Base-by-base conservation (phyloP, 2,888 invertebrate species). In the Patella caerulea region DNA sequence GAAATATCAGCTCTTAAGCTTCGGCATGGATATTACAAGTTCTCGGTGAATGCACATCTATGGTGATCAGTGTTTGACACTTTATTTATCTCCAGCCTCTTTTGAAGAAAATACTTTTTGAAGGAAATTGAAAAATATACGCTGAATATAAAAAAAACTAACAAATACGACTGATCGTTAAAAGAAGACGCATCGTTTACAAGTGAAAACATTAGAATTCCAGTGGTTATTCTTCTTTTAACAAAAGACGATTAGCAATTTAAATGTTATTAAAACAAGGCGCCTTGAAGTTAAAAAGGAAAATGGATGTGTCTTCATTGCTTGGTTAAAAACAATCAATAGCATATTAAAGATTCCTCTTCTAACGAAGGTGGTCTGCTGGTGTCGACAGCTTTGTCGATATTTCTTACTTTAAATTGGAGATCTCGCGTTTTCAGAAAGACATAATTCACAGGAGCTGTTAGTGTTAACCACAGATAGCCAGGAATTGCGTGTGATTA, bases 371-470 rank as follows among this genome's bases (percentile, higher is more conserved):
- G 65, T 14, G 24, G 65, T 65, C 65, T 65, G 19, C 65, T 65
- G 65, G 19, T 24, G 14, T 65, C 19, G 65, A 65, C 65, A 65
- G 65, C 65, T 65, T 65, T 65, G 24, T 65, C 65, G 24, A 65
- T 65, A 65, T 65, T 65, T 65, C 65, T 65, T 24, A 24, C 24
- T 65, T 65, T 24, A 65, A 65, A 24, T 65, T 65, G 9, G 65
- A 65, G 65, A 65, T 65, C 65, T 65, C 65, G 65, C 14, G 19
- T 65, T 24, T 65, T 65, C 19, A 19, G 65, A 24, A 24, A 65
- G 24, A 65, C 65, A 65, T 65, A 45, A 45, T 45, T 45, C 45
- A 45, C 7, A 45, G 45, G 45, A 45, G 9, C 45, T 9, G 45
- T 45, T 45, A 12, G 65, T 65, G 65, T 65, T 65, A 19, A 12